Evolutionary conservation across 2,113 vertebrate genomes (phyloP).

Genomic region (Myrmecobius fasciatus): DNA sequence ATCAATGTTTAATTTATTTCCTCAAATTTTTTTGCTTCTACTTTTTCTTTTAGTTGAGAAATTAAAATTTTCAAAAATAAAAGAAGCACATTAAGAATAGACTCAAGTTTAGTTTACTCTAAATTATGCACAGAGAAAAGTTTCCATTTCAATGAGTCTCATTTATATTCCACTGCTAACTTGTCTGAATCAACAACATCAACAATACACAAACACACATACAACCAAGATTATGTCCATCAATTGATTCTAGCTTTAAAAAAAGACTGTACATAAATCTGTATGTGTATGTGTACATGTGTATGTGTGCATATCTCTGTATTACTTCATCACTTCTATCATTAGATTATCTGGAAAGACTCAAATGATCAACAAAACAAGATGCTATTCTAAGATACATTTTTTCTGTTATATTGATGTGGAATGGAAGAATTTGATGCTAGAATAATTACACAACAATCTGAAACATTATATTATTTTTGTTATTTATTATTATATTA

Average conservation of each 20-base stretch:
- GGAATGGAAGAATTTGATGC: constrained; percentile 40
- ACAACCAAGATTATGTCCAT: constrained; percentile 61
- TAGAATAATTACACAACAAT: constrained; percentile 13
- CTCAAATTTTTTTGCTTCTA: constrained; percentile 35
- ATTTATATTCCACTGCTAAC: constrained; percentile 79
- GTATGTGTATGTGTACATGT: constrained; percentile 1
- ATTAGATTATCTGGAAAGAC: background rate
- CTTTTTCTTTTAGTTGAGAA: constrained; percentile 58
- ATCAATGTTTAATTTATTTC: constrained; percentile 32
- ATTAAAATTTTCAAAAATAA: constrained; percentile 80
- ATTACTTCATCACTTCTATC: background rate
- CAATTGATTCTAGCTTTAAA: constrained; percentile 69
- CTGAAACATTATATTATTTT: no score
- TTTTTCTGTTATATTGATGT: constrained; percentile 59
- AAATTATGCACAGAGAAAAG: constrained; percentile 81
- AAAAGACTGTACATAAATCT: background rate
- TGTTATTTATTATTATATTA: no score
- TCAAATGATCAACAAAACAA: background rate
- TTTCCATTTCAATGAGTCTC: constrained; percentile 82
- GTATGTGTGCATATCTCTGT: constrained; percentile 22
- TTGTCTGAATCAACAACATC: constrained; percentile 64
- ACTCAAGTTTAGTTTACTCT: constrained; percentile 80
- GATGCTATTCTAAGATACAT: background rate
- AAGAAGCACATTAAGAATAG: constrained; percentile 77
- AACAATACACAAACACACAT: background rate